phyloP scores from a whole-genome alignment of 2,888 invertebrate species.

The Eupithecia pulchellata region DNA sequence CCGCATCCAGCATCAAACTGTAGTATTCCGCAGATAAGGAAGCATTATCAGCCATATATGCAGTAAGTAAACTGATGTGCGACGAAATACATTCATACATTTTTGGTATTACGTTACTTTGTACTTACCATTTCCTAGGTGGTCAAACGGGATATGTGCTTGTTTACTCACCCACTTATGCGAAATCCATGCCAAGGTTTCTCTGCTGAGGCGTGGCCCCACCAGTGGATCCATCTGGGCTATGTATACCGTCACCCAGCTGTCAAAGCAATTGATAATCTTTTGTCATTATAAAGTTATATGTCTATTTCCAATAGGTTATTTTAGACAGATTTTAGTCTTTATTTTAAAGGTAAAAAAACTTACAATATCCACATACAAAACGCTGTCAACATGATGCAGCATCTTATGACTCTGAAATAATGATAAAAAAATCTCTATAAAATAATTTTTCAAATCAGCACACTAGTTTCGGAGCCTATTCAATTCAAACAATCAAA shows the following conservation, averaged over 20 bases:
- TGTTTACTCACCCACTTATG: slow-evolving; percentile 25
- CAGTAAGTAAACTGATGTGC: too few relatives aligned
- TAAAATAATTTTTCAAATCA: too few relatives aligned
- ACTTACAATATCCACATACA: slow-evolving; percentile 69
- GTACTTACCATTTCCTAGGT: background rate
- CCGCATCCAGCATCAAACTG: too few relatives aligned
- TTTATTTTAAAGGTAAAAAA: background rate
- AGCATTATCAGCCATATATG: too few relatives aligned
- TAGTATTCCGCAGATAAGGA: too few relatives aligned
- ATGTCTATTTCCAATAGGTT: background rate
- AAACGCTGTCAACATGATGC: slow-evolving; percentile 61
- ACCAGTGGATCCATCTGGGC: slow-evolving; percentile 69
- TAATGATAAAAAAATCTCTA: background rate
- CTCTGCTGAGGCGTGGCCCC: slow-evolving; percentile 63
- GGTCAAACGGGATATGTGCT: background rate
- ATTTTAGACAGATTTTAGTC: background rate
- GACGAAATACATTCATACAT: too few relatives aligned
- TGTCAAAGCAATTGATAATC: slow-evolving; percentile 45
- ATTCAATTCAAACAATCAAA: too few relatives aligned
- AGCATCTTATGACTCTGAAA: slow-evolving; percentile 60
- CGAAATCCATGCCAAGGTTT: slow-evolving; percentile 59
- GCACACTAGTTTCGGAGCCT: too few relatives aligned
- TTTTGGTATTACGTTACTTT: too few relatives aligned
- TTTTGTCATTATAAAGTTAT: background rate
- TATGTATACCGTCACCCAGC: slow-evolving; percentile 70